These are phyloP conservation scores for Odontamblyopus lacepedii DNA, from an alignment of 2,797 vertebrate species.

Conservation along the genomic window DNA sequence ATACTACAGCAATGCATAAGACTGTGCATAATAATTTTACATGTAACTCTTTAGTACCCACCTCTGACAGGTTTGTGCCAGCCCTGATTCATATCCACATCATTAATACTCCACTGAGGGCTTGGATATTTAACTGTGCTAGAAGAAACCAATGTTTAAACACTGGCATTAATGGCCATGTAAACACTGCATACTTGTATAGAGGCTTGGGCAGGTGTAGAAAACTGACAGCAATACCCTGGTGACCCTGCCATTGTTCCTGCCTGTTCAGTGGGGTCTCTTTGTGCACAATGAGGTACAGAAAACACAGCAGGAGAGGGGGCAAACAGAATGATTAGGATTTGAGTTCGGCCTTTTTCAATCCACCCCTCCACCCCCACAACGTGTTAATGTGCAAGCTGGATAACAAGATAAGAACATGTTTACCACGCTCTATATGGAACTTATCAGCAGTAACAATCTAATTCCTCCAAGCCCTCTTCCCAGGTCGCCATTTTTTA, in stretches of 20 bases:
- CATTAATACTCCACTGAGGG: slow-evolving; percentile 75
- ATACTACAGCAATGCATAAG: neutral
- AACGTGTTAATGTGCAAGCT: slow-evolving; percentile 74
- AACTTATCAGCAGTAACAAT: slow-evolving; percentile 74
- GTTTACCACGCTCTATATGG: slow-evolving; percentile 74
- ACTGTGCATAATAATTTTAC: neutral
- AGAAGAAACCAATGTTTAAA: slow-evolving; percentile 67
- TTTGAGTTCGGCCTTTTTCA: slow-evolving; percentile 67
- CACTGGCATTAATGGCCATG: slow-evolving; percentile 56
- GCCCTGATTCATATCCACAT: slow-evolving; percentile 71
- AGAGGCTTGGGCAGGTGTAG: slow-evolving; percentile 61
- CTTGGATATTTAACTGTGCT: slow-evolving; percentile 67
- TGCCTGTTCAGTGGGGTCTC: slow-evolving; percentile 31
- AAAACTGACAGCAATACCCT: slow-evolving; percentile 53
- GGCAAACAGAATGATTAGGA: slow-evolving; percentile 67
- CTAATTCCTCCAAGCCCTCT: slow-evolving; percentile 75
- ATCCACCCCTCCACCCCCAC: slow-evolving; percentile 57
- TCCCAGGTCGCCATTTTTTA: slow-evolving; percentile 52
- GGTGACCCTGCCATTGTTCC: slow-evolving; percentile 66
- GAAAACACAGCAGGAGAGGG: slow-evolving; percentile 58
- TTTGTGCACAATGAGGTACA: slow-evolving; percentile 42
- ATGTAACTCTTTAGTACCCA: neutral
- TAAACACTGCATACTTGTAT: slow-evolving; percentile 61
- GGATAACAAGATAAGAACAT: slow-evolving; percentile 80
- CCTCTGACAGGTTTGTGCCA: slow-evolving; percentile 51